Conservation (phyloP, 2,888 invertebrate species). For the Emmelina monodactyla region DNA sequence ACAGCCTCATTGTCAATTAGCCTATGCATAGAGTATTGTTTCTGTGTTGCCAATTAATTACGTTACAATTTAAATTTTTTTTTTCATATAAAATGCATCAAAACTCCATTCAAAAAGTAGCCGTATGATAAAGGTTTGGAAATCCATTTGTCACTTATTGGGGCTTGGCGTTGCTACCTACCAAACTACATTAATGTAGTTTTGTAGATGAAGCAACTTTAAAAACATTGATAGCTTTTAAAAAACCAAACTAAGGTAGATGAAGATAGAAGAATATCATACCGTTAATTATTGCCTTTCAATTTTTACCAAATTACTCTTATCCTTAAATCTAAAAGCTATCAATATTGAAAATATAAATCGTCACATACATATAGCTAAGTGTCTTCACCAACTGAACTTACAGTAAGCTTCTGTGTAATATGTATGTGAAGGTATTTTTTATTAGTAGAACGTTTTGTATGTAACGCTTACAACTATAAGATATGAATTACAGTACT, state of each 20-base stretch:
- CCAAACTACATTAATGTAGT: conserved; percentile 28
- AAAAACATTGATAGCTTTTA: conserved; percentile 1
- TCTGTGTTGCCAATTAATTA: conserved; percentile 63
- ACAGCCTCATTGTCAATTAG: conserved; percentile 67
- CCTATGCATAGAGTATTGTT: conserved; percentile 66
- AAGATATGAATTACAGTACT: conserved; percentile 62
- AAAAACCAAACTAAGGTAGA: neutral
- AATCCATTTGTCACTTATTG: conserved; percentile 50
- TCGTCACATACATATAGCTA: conserved; percentile 3
- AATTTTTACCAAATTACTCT: neutral
- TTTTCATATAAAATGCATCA: conserved; percentile 59
- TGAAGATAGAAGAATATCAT: neutral
- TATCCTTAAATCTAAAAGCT: conserved; percentile 1
- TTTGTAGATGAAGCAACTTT: conserved; percentile 24
- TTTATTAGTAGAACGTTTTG: conserved; percentile 53
- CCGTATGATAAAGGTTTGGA: conserved; percentile 55
- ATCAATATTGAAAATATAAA: neutral
- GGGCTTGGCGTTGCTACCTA: conserved; percentile 36
- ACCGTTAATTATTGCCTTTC: neutral
- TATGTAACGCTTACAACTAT: conserved; percentile 51
- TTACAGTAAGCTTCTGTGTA: too few species aligned
- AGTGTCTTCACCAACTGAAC: too few species aligned
- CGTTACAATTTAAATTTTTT: conserved; percentile 31
- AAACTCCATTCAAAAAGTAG: conserved; percentile 64
- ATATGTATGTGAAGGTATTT: conserved; percentile 7